These are phyloP conservation scores for Proterorhinus semilunaris DNA, from an alignment of 2,113 vertebrate species.

Conservation along the genomic window DNA sequence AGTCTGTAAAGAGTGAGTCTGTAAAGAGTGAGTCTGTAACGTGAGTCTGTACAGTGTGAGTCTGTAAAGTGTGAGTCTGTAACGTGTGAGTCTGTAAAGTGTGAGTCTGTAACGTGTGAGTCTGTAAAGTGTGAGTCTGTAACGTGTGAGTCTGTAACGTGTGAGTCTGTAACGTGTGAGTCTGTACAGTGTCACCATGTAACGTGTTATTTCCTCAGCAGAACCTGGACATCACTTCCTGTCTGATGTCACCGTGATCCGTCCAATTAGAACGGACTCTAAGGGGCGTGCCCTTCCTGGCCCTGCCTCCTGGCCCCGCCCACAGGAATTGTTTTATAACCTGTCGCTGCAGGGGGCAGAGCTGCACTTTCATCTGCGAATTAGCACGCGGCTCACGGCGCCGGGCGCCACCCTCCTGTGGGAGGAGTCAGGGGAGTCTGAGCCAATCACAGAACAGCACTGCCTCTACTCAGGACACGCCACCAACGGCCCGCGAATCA, in stretches of 20 bases:
- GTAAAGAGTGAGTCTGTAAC: too few species aligned
- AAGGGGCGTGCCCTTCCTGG: background rate
- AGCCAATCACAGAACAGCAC: slow-evolving; percentile 4
- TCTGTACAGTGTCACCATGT: too few species aligned
- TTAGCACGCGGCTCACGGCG: background rate
- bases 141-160: too few species aligned
- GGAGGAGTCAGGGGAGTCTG: background rate
- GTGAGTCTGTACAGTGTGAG: too few species aligned
- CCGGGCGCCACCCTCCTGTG: background rate
- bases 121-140: too few species aligned
- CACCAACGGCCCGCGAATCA: background rate
- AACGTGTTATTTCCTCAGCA: background rate
- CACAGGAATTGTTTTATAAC: background rate
- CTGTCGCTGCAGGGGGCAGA: background rate
- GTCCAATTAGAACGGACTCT: slow-evolving; percentile 1
- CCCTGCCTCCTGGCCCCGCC: background rate
- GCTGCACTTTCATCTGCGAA: background rate
- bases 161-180: too few species aligned
- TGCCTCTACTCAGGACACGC: background rate
- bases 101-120: too few species aligned
- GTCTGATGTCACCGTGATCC: background rate
- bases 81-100: too few species aligned
- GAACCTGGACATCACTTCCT: background rate
- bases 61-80: too few species aligned
- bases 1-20: too few species aligned